Evolutionary conservation across 2,113 vertebrate species (phyloP), one percentile per base, ranked within the genome.

Genomic region (Sylvilagus bachmani): DNA sequence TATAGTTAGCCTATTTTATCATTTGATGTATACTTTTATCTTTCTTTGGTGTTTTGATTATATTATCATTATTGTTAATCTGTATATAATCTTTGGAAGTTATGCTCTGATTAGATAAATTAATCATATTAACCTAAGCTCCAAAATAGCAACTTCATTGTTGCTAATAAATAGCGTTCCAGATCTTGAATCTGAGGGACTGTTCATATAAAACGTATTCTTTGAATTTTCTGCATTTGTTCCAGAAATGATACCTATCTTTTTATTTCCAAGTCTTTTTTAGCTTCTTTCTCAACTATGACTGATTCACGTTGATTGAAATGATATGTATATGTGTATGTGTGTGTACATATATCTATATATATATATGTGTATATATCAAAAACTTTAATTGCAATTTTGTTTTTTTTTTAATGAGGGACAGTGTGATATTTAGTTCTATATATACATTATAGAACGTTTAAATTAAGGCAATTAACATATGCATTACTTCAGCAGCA

Each of bases 161-260:
- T 79, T 85, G 25, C 58, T 91, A 21, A 67, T 80, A 92, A 85
- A 85, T 94, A 86, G 27, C n/a, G 53, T 87, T 93, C 75, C 71
- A 89, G 83, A 44, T 84, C 44, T 61, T 16, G 5, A 77, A 29
- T 38, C 38, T 13, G 13, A 75, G 69, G 61, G 85, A 53, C 31
- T 77, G 38, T 44, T 44, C 86, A 62, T 55, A 33, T 44, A 73
- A 71, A 58, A 29, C 88, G 14, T 77, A 62, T 82, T 82, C 19
- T 21, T 71, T 92, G 67, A 92, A 7, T 62, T 88, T 5, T 82
- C 77, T 80, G 33, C n/a, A 77, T 86, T 95, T 69, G 31, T 80
- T 17, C 55, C 38, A 67, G 80, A 51, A 49, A 38, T 85, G 62
- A 16, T 58, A 12, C n/a, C 31, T 51, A 2, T 55, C 8, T 58